phyloP scores from a whole-genome alignment of 2,888 invertebrate species.

The Neoascia interrupta region DNA sequence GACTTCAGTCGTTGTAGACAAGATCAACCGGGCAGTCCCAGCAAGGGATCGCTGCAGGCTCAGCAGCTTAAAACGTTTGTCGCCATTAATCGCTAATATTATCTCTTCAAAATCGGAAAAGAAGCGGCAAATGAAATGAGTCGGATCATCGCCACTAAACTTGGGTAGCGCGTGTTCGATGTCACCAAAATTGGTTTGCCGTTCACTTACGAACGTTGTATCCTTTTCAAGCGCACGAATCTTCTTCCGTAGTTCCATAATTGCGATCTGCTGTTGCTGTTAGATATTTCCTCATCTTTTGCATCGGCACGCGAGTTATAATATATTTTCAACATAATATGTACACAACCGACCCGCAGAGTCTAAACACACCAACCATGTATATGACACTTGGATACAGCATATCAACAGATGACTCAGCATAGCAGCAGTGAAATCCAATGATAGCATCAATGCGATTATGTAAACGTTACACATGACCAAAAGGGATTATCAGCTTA shows the following conservation, averaged over 20 bases:
- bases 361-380: no score
- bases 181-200: background rate
- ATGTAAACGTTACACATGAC: no score
- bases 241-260: background rate
- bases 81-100: constrained; percentile 8
- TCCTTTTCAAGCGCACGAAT: background rate
- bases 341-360: no score
- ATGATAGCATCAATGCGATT: no score
- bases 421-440: no score
- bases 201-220: background rate
- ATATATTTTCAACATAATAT: no score
- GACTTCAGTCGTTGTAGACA: background rate
- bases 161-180: constrained; percentile 16
- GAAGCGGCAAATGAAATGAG: constrained; percentile 11
- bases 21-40: background rate
- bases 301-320: no score
- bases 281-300: background rate
- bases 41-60: background rate
- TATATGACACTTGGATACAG: no score
- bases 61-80: background rate
- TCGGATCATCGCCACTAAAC: constrained; percentile 7
- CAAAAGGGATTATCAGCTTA: no score
- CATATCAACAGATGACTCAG: no score
- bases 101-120: constrained; percentile 30
- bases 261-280: background rate